Conservation (phyloP, 2,797 vertebrate species). For the Spinus olivaceus region DNA sequence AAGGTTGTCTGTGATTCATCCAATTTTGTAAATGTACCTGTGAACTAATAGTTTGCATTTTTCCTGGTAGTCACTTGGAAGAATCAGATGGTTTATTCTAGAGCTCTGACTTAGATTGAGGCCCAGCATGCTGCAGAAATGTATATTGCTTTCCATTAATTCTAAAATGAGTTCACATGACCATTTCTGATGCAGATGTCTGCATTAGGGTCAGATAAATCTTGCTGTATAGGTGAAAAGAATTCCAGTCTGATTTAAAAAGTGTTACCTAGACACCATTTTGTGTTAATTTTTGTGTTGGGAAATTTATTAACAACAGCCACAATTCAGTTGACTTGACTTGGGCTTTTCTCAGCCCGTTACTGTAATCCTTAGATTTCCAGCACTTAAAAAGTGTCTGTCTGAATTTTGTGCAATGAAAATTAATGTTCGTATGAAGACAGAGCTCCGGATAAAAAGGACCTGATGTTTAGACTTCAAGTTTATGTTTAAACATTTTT, state of each 20-base stretch:
- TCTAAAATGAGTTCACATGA: not conserved
- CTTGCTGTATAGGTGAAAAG: not conserved
- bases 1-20: not conserved
- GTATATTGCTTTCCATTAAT: not conserved
- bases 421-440: not conserved
- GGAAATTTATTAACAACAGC: not conserved
- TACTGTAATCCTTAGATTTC: not conserved
- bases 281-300: not conserved
- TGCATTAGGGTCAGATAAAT: not conserved
- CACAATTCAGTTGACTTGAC: not conserved
- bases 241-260: not conserved
- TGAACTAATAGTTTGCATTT: not conserved
- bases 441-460: not conserved
- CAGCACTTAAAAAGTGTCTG: not conserved
- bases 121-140: not conserved
- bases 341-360: not conserved
- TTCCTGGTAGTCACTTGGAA: not conserved
- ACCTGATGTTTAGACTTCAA: not conserved
- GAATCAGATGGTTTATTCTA: not conserved
- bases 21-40: not conserved
- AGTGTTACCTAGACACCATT: not conserved
- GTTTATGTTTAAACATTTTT: not conserved
- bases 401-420: not conserved
- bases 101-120: not conserved
- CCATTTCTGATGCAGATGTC: not conserved